Evolutionary conservation across 2,113 vertebrate species (phyloP).

Genomic region (Corythaeola cristata): DNA sequence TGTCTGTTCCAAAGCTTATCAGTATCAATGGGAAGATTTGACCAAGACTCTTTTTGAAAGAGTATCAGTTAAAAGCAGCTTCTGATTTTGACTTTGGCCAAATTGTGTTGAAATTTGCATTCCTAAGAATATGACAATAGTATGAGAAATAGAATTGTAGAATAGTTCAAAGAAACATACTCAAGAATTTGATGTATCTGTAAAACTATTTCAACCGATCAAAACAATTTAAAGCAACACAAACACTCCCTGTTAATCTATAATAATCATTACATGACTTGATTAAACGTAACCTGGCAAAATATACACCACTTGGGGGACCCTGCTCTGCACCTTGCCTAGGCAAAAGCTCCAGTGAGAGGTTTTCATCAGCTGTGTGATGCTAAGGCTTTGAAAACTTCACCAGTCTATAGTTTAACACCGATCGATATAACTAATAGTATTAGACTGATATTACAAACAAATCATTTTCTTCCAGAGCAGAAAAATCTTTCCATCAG

Average conservation of each 20-base stretch:
- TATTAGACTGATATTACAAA: constrained; percentile 59
- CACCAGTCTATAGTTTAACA: neutral
- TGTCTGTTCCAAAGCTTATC: neutral
- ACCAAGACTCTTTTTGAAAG: constrained; percentile 6
- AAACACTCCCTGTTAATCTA: constrained; percentile 34
- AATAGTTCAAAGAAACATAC: neutral
- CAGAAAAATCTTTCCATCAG: constrained; percentile 66
- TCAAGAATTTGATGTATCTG: constrained; percentile 4
- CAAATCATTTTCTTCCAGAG: constrained; percentile 64
- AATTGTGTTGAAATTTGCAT: constrained; percentile 12
- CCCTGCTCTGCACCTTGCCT: neutral
- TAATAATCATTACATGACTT: constrained; percentile 11
- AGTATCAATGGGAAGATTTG: neutral
- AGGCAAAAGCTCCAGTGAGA: neutral
- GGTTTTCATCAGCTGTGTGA: constrained; percentile 5
- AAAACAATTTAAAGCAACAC: constrained; percentile 48
- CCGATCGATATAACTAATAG: constrained; percentile 46
- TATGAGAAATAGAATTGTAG: neutral
- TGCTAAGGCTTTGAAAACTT: constrained; percentile 36
- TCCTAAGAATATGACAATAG: neutral
- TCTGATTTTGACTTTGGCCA: constrained; percentile 1
- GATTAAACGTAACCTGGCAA: constrained; percentile 35
- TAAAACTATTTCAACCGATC: neutral
- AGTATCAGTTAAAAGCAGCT: constrained; percentile 3
- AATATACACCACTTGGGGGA: neutral